Base-by-base conservation (phyloP, 2,888 invertebrate genomes). In the Hyppa rectilinea region DNA sequence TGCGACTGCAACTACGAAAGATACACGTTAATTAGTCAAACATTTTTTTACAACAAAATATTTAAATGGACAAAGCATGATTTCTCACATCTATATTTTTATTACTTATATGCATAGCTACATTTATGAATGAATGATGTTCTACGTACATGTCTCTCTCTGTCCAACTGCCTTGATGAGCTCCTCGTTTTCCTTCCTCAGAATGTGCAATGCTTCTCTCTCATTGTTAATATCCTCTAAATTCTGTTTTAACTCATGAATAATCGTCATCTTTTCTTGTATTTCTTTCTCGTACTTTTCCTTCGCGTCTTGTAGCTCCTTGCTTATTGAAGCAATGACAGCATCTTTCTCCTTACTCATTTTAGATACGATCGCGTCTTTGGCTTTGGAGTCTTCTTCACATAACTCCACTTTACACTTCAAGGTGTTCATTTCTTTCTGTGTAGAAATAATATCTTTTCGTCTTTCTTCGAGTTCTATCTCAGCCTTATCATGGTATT, bases 71-170 rank as follows among this genome's bases (percentile, higher is more conserved):
- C 20, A 26, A 71, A 59, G 12, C 12, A 20, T 43, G 10, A 50
- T 23, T 43, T 58, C 14, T 26, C 9, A 34, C 4, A 23, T 20
- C 7, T 4, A 43, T 26, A 71, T 34, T 40, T 26, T 38, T 12
- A 17, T 17, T 26, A 4, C 17, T 52, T 29, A 34, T 36, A 52
- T 29, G 60, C 14, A 14, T 10, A 29, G 9, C 29, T 34, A 34
- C 20, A 58, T 38, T 29, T 31, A 26, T 45, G 29, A 43, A 63
- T 38, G 0, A 34, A 55, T 43, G 12, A 43, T 10, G 4, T 59
- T 26, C 49, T 73, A 94, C 94, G 87, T 89, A 95, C 95, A 89
- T 66, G 90, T 91, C 58, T 93, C 93, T 76, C 87, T 89, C 62
- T 92, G 89, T 68, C 89, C 92, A 40, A 91, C 75, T 50, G 86